Base-by-base conservation (phyloP, 2,797 vertebrate species). In the Dipus sagitta region DNA sequence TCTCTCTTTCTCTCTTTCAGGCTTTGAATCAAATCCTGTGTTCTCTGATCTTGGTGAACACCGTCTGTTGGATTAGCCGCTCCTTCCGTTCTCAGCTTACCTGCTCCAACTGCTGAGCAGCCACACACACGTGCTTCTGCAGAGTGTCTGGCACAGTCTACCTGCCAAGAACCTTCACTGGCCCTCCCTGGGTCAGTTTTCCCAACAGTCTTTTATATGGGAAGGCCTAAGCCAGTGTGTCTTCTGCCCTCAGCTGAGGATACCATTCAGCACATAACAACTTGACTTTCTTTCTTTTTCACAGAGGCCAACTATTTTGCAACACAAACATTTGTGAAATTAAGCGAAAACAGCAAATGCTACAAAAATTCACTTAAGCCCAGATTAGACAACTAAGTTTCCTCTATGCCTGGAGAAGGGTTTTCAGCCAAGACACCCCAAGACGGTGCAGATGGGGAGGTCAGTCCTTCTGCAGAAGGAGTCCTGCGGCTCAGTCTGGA, bases 381-480 rank as follows among this genome's bases (percentile, higher is more conserved):
- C 38, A 58, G 90, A 95, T 92, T 88, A 71, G 86, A 94, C 92
- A 95, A 92, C 81, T 76, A 89, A 0, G 17, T 82, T 87, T 93
- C 92, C 88, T 96, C 52, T 64, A 78, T 54, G 72, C 65, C 21
- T 74, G 52, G 77, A 94, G 76, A 92, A 88, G n/a, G 8, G 0
- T 91, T 81, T 95, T 76, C 64, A 74, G 87, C 74, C 92, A 95
- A 94, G 95, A 89, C 10, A 84, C 67, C 75, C 76, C 84, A 87
- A 95, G 95, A 96, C 3, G 3, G 78, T 84, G 80, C 97, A 96
- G 94, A 83, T 90, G 94, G 83, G 67, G 80, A 94, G 90, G 96
- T 81, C 47, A 88, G 68, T 74, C 62, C 76, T 64, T 71, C 71
- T 4, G 34, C 30, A 62, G 62, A 76, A 94, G 94, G 78, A 89